These are phyloP conservation scores for Mustela lutreola DNA, from an alignment of 2,113 vertebrate genomes.

Conservation along the genomic window DNA sequence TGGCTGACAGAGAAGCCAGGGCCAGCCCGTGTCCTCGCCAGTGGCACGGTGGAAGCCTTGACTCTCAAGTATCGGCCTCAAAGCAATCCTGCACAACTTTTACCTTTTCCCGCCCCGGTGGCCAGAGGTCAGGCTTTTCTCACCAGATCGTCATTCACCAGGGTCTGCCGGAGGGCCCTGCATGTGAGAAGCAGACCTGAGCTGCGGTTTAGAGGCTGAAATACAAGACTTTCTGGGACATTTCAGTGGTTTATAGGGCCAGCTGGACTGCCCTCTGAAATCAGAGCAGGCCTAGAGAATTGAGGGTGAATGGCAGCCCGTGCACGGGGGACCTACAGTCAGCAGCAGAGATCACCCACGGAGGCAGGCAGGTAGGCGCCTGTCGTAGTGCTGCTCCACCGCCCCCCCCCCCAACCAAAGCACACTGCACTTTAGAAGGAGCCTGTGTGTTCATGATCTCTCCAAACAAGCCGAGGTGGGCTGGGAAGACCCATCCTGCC, in stretches of 20 bases:
- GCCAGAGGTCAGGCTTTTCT: constrained; percentile 16
- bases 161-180: neutral
- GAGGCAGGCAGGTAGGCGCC: neutral
- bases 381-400: accelerated
- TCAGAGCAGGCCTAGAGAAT: constrained; percentile 46
- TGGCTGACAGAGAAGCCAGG: neutral
- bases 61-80: accelerated
- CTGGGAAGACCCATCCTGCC: accelerated
- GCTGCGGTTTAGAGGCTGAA: constrained; percentile 45
- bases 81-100: neutral
- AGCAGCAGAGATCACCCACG: neutral
- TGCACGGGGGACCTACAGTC: neutral
- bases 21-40: accelerated
- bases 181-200: constrained; percentile 14
- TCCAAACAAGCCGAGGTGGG: neutral
- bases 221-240: constrained; percentile 54
- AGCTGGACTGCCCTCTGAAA: constrained; percentile 22
- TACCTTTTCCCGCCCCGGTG: accelerated
- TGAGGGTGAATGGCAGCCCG: constrained; percentile 47
- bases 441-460: neutral
- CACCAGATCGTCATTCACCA: constrained; percentile 62
- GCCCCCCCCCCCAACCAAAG: too few relatives aligned
- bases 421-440: neutral
- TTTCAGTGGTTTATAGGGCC: constrained; percentile 50
- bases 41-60: neutral